Evolutionary conservation across 53 echinoderm and acorn worm genomes (phyloP).

Genomic region (Echinarachnius parma): DNA sequence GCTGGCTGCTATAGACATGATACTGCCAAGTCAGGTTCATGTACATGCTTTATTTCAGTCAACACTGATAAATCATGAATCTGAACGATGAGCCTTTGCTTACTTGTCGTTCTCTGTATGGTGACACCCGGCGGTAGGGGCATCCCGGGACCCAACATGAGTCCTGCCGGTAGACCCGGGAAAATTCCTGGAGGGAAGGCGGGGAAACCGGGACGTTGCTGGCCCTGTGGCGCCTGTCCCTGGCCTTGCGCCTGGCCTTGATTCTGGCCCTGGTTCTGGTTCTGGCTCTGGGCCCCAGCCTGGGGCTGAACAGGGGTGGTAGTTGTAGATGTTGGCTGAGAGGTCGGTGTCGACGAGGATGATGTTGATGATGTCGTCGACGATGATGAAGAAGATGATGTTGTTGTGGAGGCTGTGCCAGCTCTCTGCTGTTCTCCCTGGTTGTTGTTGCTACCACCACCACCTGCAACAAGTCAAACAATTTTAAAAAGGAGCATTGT

Average conservation of each 20-base stretch:
- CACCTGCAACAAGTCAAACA: constrained; percentile 1
- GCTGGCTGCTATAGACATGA: too few relatives aligned
- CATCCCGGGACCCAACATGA: constrained; percentile 38
- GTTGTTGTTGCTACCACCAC: constrained; percentile 27
- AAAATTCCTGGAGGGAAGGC: constrained; percentile 18
- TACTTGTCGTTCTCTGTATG: constrained; percentile 21
- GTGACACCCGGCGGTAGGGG: constrained; percentile 34
- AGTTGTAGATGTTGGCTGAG: constrained; percentile 2
- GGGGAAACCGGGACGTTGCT: constrained; percentile 16
- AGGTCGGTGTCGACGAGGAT: constrained; percentile 6
- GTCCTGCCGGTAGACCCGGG: constrained; percentile 32
- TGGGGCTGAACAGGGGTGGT: constrained; percentile 15
- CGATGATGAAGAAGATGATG: not conserved
- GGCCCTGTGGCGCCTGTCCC: constrained; percentile 9
- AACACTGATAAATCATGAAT: too few relatives aligned
- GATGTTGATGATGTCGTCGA: constrained; percentile 19
- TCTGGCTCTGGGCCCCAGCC: constrained; percentile 4
- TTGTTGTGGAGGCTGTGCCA: not conserved
- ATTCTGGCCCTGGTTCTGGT: constrained; percentile 12
- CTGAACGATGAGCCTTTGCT: too few relatives aligned
- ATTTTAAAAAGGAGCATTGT: too few relatives aligned
- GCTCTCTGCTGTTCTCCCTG: too few relatives aligned
- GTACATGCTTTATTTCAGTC: too few relatives aligned
- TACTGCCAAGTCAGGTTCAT: too few relatives aligned
- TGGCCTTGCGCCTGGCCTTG: constrained; percentile 6